Conservation (phyloP, 1,140 invertebrate species). For the Leucophenga varia region DNA sequence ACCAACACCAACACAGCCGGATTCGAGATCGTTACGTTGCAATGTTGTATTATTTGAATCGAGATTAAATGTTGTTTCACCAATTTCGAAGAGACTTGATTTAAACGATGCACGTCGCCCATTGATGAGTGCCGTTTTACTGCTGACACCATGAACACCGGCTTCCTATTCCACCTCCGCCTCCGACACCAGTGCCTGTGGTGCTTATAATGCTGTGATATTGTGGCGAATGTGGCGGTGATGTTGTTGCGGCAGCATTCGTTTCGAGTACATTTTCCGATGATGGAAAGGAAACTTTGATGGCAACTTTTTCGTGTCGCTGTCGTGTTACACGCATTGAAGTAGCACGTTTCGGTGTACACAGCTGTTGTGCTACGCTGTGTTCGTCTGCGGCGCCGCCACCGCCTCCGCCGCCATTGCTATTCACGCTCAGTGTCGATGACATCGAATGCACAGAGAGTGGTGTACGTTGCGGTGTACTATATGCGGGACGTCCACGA, state of each 20-base stretch:
- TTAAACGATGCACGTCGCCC: slow-evolving; percentile 37
- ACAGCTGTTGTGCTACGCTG: background rate
- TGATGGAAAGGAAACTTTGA: slow-evolving; percentile 79
- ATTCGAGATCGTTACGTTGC: slow-evolving; percentile 24
- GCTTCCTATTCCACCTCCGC: no score
- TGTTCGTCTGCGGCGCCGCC: background rate
- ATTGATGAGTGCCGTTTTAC: slow-evolving; percentile 17
- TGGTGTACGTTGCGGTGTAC: slow-evolving; percentile 43
- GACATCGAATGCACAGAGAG: slow-evolving; percentile 53
- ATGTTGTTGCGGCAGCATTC: slow-evolving; percentile 56
- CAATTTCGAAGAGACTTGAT: slow-evolving; percentile 47
- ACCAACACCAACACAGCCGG: slow-evolving; percentile 42
- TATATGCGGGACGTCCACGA: slow-evolving; percentile 62
- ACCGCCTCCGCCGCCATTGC: slow-evolving; percentile 32
- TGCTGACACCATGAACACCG: no score
- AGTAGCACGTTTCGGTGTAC: slow-evolving; percentile 46
- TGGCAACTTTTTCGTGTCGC: slow-evolving; percentile 74
- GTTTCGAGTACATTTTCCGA: slow-evolving; percentile 66
- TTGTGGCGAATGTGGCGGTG: slow-evolving; percentile 60
- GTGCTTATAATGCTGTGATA: slow-evolving; percentile 46
- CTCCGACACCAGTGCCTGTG: slow-evolving; percentile 57
- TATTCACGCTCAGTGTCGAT: slow-evolving; percentile 49
- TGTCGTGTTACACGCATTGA: slow-evolving; percentile 60
- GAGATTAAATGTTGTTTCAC: slow-evolving; percentile 46
- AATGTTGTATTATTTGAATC: slow-evolving; percentile 11